Evolutionary conservation across 2,113 vertebrate genomes (phyloP), one percentile per base, ranked within the genome.

Genomic region (Albula goreensis): DNA sequence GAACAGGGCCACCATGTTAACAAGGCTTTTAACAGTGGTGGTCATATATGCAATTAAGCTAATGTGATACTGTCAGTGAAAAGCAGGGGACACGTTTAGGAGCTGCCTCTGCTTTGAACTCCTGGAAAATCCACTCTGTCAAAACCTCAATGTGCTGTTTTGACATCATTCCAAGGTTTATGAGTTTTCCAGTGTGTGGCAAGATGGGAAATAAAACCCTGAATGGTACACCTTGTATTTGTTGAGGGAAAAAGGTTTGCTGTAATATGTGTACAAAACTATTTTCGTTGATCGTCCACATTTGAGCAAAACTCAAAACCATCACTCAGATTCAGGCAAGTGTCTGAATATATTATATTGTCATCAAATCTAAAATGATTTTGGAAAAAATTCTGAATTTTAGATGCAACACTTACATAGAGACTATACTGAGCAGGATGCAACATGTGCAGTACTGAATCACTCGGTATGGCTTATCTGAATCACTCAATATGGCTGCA

Each of bases 31-130:
- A 85, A 81, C 63, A 52, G 49, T 50, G 78, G 83, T 31, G 83
- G 83, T 63, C 86, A 81, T 51, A 81, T 83, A 77, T 81, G 13
- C 57, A 87, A 87, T 81, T 81, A 87, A 53, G 79, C 83, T 85
- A 48, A 87, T 60, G 80, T 74, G 56, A 85, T 84, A 85, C 50
- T 41, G 78, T 85, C 56, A 81, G 51, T 41, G 31, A 87, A 80
- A 84, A 74, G 25, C 49, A 5, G 81, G 25, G 77, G 70, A 57
- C 80, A 80, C 19, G 56, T 51, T 80, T n/a, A 25, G 53, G 13
- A 51, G 85, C 78, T 19, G 0, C 9, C 12, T 84, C 83, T 80
- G 60, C 57, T 84, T 81, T 87, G 83, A 74, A 60, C 86, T 52
- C 17, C 22, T 81, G 86, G 86, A 85, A 87, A 87, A 87, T 80